A percentile compares a stretch with the other conserved stretches of the same genome.
These are phyloP conservation scores for Drosophila mercatorum DNA, from an alignment of 2,888 invertebrate species.

Conservation along the genomic window DNA sequence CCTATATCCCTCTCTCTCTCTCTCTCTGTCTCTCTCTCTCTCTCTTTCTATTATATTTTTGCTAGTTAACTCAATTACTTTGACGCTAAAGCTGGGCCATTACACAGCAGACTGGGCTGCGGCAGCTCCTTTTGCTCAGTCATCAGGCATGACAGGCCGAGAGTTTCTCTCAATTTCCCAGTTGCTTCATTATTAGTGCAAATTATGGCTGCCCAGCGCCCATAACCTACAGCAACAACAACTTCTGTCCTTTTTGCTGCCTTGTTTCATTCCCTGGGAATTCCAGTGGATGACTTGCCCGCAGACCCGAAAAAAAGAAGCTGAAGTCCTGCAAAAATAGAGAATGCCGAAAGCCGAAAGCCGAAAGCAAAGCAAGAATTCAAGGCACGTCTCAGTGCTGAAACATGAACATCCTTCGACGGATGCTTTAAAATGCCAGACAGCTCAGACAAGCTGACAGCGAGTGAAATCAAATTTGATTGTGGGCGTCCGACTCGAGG, in stretches of 20 bases:
- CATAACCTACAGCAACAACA: conserved; percentile 25
- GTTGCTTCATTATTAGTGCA: conserved; percentile 68
- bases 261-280: conserved; percentile 52
- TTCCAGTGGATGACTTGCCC: conserved; percentile 58
- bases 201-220: conserved; percentile 49
- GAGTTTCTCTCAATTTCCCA: conserved; percentile 54
- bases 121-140: conserved; percentile 32
- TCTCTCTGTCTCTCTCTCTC: background rate
- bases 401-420: conserved; percentile 56
- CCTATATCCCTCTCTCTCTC: background rate
- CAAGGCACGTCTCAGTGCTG: conserved; percentile 58
- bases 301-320: conserved; percentile 13
- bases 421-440: conserved; percentile 44
- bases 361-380: conserved; percentile 36
- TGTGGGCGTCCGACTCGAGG: conserved; percentile 39
- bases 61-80: conserved; percentile 69
- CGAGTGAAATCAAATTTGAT: conserved; percentile 62
- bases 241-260: conserved; percentile 45
- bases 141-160: conserved; percentile 44
- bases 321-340: conserved; percentile 23
- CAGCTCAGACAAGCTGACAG: conserved; percentile 38
- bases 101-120: conserved; percentile 42
- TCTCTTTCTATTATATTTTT: conserved; percentile 42
- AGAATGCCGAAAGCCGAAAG: conserved; percentile 10
- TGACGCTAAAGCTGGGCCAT: conserved; percentile 50